Conservation (phyloP, 1,140 invertebrate genomes). For the Maconellicoccus hirsutus region DNA sequence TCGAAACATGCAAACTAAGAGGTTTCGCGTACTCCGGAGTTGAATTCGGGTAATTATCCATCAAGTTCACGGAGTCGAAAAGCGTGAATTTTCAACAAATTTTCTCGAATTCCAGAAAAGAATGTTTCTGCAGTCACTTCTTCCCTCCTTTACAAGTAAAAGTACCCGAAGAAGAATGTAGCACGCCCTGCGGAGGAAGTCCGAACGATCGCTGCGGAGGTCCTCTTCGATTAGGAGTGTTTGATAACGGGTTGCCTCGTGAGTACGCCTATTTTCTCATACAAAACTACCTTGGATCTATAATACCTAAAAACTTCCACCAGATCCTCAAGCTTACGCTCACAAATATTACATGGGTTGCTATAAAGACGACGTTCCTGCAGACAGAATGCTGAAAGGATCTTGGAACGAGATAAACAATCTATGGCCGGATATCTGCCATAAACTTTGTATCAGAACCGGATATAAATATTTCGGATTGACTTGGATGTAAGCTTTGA, state of each 20-base stretch:
- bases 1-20: constrained; percentile 13
- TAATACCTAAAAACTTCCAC: not conserved
- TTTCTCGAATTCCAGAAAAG: not conserved
- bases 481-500: constrained; percentile 18
- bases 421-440: constrained; percentile 18
- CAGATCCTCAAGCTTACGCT: not conserved
- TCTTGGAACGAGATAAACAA: not conserved
- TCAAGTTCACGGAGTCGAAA: no score
- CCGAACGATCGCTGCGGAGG: constrained; percentile 17
- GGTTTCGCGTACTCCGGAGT: not conserved
- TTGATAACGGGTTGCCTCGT: not conserved
- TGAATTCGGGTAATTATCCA: not conserved
- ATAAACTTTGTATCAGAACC: constrained; percentile 20
- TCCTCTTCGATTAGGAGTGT: not conserved
- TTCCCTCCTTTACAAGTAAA: no score
- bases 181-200: constrained; percentile 11
- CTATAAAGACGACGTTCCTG: constrained; percentile 7
- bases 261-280: no score
- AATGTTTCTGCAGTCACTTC: not conserved
- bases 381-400: constrained; percentile 23
- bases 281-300: no score
- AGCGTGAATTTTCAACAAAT: no score
- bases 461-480: constrained; percentile 24
- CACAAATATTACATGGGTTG: constrained; percentile 23
- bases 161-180: constrained; percentile 10